phyloP scores from a whole-genome alignment of 92 coral and sea anemone species.

The Heliopora coerulea region DNA sequence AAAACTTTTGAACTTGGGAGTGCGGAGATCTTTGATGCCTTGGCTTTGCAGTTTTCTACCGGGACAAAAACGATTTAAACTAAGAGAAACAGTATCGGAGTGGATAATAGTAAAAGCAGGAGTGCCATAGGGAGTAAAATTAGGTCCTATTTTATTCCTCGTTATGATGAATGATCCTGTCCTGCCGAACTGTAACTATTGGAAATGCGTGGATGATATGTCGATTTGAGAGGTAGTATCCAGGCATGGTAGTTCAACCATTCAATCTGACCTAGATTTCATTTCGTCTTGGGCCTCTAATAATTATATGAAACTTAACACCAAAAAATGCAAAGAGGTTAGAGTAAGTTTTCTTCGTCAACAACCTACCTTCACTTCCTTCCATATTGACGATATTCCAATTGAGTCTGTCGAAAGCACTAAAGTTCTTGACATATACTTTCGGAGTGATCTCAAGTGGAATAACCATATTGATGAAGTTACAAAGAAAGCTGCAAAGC shows the following conservation, averaged over 20 bases:
- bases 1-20: constrained; percentile 15
- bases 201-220: constrained; percentile 52
- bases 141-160: constrained; percentile 54
- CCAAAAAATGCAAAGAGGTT: constrained; percentile 49
- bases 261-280: constrained; percentile 32
- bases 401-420: constrained; percentile 4
- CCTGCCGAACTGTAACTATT: constrained; percentile 42
- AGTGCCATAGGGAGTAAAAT: constrained; percentile 43
- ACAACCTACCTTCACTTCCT: background rate
- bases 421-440: constrained; percentile 6
- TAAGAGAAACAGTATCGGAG: constrained; percentile 39
- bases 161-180: constrained; percentile 54
- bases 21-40: constrained; percentile 9
- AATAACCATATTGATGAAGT: background rate
- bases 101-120: constrained; percentile 49
- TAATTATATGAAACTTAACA: constrained; percentile 51
- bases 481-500: constrained; percentile 25
- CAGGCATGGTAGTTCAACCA: constrained; percentile 23
- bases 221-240: constrained; percentile 43
- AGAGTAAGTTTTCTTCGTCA: constrained; percentile 35
- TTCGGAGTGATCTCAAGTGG: constrained; percentile 18
- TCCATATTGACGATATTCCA: constrained; percentile 6
- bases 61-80: constrained; percentile 38
- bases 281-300: constrained; percentile 44
- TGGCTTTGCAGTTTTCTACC: constrained; percentile 18